Conservation (phyloP, 2,113 vertebrate species). For the Thermophis baileyi region DNA sequence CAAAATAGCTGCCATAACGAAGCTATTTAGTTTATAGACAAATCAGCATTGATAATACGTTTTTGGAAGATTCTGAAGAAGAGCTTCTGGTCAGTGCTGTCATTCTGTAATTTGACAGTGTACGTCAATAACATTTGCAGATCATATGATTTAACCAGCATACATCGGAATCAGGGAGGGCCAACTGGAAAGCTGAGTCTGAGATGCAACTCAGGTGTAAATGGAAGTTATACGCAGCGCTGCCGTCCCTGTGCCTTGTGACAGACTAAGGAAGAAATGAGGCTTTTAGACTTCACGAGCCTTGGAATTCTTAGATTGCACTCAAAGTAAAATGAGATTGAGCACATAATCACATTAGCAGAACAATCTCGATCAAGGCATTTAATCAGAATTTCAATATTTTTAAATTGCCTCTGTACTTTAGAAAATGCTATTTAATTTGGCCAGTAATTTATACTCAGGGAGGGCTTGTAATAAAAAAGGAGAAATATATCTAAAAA, state of each 20-base stretch:
- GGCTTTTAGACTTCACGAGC: neutral
- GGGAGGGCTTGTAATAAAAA: neutral
- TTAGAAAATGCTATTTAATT: neutral
- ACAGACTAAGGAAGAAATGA: neutral
- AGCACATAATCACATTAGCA: neutral
- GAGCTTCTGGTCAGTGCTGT: neutral
- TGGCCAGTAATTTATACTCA: neutral
- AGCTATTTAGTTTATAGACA: conserved; percentile 29
- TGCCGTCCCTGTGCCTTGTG: neutral
- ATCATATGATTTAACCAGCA: conserved; percentile 14
- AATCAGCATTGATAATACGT: neutral
- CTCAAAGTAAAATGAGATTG: neutral
- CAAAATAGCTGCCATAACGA: conserved; percentile 23
- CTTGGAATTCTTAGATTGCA: neutral
- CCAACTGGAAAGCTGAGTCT: conserved; percentile 31
- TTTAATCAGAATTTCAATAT: neutral
- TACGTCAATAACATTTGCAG: conserved; percentile 15
- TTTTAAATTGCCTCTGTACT: neutral
- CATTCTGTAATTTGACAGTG: conserved; percentile 16
- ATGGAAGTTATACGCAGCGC: neutral
- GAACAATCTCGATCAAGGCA: neutral
- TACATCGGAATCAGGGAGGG: conserved; percentile 38
- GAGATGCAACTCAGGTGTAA: too few relatives aligned
- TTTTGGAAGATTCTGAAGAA: conserved; percentile 6
- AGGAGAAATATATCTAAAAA: neutral